These are phyloP conservation scores for Podocnemis expansa DNA, from an alignment of 2,113 vertebrate species.

Conservation along the genomic window DNA sequence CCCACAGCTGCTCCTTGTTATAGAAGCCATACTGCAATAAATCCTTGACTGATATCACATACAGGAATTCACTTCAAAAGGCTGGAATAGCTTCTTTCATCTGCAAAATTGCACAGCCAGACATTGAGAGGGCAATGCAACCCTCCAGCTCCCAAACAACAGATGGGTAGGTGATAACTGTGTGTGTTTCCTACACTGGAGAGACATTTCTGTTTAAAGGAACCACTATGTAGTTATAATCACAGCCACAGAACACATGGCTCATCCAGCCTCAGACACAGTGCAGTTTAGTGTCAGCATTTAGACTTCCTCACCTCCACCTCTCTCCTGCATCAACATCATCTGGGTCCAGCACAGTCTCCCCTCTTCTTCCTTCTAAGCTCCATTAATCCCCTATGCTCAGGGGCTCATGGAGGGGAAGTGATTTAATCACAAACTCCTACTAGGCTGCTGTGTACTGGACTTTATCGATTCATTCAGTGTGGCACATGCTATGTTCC, in stretches of 20 bases:
- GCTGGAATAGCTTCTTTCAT: accelerated
- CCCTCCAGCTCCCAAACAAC: not conserved
- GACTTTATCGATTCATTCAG: not conserved
- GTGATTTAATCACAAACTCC: not conserved
- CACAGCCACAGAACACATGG: not conserved
- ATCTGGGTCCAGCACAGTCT: not conserved
- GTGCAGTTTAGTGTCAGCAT: not conserved
- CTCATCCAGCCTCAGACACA: not conserved
- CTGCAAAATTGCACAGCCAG: not conserved
- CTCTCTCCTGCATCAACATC: not conserved
- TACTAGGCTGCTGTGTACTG: not conserved
- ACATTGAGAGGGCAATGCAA: not conserved
- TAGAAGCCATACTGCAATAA: not conserved
- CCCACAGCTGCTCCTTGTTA: not conserved
- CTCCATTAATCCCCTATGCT: not conserved
- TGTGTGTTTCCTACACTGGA: not conserved
- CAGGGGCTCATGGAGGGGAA: not conserved
- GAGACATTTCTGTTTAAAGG: not conserved
- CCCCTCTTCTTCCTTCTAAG: not conserved
- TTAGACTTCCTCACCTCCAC: not conserved
- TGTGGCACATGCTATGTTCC: not conserved
- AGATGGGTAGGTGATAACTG: not conserved
- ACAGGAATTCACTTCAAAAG: not conserved
- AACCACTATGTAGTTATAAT: not conserved
- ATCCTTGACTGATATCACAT: accelerated